phyloP scores from a whole-genome alignment of 2,797 vertebrate genomes.

The Antennarius maculatus region DNA sequence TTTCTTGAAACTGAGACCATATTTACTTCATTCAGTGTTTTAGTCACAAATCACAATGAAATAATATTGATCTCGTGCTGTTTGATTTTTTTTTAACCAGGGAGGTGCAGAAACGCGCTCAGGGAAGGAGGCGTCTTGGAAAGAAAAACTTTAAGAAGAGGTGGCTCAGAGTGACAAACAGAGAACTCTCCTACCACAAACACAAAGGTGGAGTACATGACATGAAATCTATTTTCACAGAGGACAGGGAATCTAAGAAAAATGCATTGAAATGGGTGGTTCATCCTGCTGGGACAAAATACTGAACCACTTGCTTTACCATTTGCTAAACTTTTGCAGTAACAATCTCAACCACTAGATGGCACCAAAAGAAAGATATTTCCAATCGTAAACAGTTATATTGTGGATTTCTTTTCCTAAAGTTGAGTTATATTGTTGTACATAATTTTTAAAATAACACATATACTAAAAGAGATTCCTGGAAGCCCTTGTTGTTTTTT shows the following conservation, averaged over 20 bases:
- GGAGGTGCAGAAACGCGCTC: conserved; percentile 94
- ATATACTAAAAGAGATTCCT: not conserved
- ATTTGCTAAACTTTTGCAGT: too few relatives aligned
- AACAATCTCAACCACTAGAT: conserved; percentile 12
- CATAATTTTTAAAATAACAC: not conserved
- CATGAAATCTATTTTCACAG: conserved; percentile 28
- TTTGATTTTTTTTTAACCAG: conserved; percentile 61
- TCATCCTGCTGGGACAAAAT: too few relatives aligned
- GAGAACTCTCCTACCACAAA: conserved; percentile 95
- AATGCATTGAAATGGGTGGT: too few relatives aligned
- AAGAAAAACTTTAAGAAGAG: conserved; percentile 96
- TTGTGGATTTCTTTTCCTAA: not conserved
- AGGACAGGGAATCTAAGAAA: too few relatives aligned
- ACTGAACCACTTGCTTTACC: not conserved
- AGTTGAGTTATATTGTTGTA: not conserved
- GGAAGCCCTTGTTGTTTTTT: too few relatives aligned
- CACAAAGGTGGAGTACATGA: conserved; percentile 85
- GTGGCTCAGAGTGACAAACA: conserved; percentile 94
- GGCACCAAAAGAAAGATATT: conserved; percentile 2
- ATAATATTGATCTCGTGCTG: not conserved
- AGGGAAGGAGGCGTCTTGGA: conserved; percentile 90
- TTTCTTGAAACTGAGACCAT: too few relatives aligned
- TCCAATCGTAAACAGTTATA: not conserved
- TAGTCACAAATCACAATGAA: not conserved
- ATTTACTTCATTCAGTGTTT: not conserved